Percentiles rank a stretch among this genome's conserved stretches.
Evolutionary conservation across 2,888 invertebrate genomes (phyloP).

Genomic region (Drosophila austrosaltans): DNA sequence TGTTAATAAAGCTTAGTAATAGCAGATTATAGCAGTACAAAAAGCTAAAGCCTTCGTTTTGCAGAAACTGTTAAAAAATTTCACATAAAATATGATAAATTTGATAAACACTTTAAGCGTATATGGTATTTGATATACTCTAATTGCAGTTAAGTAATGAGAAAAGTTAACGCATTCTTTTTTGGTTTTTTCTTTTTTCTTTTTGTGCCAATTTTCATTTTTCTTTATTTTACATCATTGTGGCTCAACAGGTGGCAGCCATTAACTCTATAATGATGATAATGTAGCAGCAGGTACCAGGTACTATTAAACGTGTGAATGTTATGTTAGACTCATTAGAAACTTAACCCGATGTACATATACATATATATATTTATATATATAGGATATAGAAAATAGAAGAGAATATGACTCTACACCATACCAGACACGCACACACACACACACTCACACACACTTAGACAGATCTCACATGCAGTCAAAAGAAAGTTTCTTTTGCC

Average conservation of each 20-base stretch:
- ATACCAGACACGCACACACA: not conserved
- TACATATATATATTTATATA: too few species aligned
- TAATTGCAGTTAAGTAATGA: conserved; percentile 3
- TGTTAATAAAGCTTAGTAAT: too few species aligned
- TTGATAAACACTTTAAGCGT: too few species aligned
- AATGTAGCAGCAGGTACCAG: conserved; percentile 36
- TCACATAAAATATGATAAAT: not conserved
- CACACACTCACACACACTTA: not conserved
- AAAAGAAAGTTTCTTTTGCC: conserved; percentile 56
- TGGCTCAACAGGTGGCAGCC: conserved; percentile 25
- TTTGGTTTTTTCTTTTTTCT: not conserved
- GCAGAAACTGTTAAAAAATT: not conserved
- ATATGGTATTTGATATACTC: not conserved
- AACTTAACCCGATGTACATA: conserved; percentile 17
- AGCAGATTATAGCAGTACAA: too few species aligned
- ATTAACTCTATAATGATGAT: conserved; percentile 22
- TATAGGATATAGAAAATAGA: too few species aligned
- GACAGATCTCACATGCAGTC: conserved; percentile 29
- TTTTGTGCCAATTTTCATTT: not conserved
- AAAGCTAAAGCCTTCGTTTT: too few species aligned
- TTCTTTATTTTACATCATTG: not conserved
- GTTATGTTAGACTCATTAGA: conserved; percentile 50
- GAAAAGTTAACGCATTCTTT: not conserved
- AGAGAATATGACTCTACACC: too few species aligned
- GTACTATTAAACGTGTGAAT: conserved; percentile 66